These are phyloP conservation scores for Vireo altiloquus DNA, from an alignment of 2,113 vertebrate genomes.

Conservation along the genomic window DNA sequence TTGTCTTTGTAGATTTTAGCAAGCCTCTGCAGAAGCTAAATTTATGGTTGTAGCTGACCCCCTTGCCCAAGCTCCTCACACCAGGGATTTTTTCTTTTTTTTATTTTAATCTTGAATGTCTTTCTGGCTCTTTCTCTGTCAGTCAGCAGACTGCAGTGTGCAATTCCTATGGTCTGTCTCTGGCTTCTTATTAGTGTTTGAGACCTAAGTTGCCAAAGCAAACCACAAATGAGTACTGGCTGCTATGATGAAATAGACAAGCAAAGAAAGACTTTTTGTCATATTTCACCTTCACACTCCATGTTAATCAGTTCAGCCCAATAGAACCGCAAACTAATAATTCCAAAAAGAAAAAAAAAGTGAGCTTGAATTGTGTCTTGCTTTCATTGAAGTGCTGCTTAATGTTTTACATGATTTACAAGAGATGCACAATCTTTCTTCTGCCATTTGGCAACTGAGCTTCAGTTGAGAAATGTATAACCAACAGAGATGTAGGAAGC, in stretches of 20 bases:
- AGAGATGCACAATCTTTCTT: background rate
- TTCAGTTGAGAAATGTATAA: background rate
- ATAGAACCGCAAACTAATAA: background rate
- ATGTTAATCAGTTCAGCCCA: background rate
- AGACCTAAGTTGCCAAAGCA: background rate
- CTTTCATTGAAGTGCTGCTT: background rate
- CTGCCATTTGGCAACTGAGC: background rate
- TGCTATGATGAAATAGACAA: background rate
- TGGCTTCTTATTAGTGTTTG: background rate
- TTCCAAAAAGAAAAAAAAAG: accelerated
- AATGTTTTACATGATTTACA: background rate
- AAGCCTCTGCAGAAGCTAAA: background rate
- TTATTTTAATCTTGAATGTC: background rate
- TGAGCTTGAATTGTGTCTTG: background rate
- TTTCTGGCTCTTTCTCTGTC: background rate
- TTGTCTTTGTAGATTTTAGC: background rate
- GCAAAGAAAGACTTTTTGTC: background rate
- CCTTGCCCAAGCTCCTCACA: background rate
- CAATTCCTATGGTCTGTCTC: background rate
- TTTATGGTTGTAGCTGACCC: background rate
- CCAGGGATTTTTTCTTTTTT: background rate
- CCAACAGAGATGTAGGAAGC: accelerated
- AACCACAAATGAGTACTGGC: background rate
- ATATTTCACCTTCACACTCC: background rate
- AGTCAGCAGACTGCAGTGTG: background rate